These are phyloP conservation scores for Sebastes kiyomatsui DNA, from an alignment of 2,797 vertebrate genomes.

Conservation along the genomic window DNA sequence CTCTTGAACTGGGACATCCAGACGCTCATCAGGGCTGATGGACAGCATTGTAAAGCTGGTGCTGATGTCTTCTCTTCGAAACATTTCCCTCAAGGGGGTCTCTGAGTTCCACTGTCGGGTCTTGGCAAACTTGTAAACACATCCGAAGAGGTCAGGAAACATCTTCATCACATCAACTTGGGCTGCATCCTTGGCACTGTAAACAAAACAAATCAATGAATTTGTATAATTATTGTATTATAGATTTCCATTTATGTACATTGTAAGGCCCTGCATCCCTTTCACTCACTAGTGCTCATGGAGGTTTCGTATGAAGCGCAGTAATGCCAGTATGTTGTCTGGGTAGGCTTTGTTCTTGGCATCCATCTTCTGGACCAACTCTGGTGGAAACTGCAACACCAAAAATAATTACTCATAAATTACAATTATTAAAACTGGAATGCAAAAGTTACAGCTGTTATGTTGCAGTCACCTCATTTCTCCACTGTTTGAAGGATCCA, in stretches of 20 bases:
- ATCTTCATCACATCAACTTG: constrained; percentile 13
- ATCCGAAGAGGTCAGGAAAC: constrained; percentile 71
- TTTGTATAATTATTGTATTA: rapidly evolving
- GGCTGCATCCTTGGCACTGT: constrained; percentile 35
- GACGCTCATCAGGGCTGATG: neutral
- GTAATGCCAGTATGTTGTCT: constrained; percentile 56
- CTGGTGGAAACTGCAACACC: constrained; percentile 34
- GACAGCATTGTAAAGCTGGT: neutral
- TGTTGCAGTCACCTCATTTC: neutral
- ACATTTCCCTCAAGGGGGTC: constrained; percentile 42
- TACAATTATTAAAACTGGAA: rapidly evolving
- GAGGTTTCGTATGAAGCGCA: constrained; percentile 73
- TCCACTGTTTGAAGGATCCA: neutral
- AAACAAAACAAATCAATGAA: neutral
- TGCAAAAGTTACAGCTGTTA: neutral
- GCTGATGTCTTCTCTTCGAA: neutral
- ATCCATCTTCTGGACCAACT: constrained; percentile 56
- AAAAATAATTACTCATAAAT: neutral
- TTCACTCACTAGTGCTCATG: constrained; percentile 60
- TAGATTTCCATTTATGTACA: no score
- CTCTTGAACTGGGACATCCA: constrained; percentile 22
- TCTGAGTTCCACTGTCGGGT: constrained; percentile 51
- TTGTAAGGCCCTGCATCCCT: neutral
- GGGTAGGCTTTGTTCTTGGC: constrained; percentile 44
- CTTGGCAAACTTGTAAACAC: constrained; percentile 57